These are phyloP conservation scores for Sterrhoptilus dennistouni DNA, from an alignment of 2,113 vertebrate species.

Conservation along the genomic window DNA sequence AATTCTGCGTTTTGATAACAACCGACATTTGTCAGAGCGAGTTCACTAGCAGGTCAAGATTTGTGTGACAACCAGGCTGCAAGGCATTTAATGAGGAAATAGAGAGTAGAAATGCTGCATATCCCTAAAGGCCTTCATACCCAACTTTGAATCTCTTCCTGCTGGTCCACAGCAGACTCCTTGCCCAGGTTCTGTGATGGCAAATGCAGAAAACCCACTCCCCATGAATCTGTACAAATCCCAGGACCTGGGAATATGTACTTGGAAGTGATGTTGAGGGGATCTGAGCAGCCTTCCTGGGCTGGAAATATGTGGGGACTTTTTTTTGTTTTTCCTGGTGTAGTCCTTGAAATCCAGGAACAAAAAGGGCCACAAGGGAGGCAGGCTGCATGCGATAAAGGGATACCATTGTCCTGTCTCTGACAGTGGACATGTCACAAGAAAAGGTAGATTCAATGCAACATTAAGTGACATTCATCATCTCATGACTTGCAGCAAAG, in stretches of 20 bases:
- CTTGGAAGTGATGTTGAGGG: neutral
- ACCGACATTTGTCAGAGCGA: neutral
- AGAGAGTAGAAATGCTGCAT: neutral
- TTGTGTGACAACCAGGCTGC: neutral
- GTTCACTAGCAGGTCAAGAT: neutral
- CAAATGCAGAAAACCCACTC: neutral
- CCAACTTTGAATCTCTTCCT: neutral
- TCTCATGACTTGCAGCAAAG: neutral
- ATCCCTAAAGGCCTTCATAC: neutral
- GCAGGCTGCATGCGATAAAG: neutral
- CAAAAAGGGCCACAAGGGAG: neutral
- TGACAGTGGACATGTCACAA: neutral
- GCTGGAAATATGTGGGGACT: neutral
- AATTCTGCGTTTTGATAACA: neutral
- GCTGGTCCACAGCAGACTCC: neutral
- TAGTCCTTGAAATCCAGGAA: neutral
- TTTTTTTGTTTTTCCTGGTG: neutral
- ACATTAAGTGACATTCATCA: neutral
- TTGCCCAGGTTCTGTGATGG: neutral
- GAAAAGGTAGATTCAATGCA: neutral
- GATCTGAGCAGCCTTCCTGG: neutral
- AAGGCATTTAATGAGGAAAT: neutral
- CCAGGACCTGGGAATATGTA: neutral
- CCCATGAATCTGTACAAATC: neutral
- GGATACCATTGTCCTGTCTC: neutral